Evolutionary conservation across 2,888 invertebrate species (phyloP), one percentile per base, ranked within the genome.

Genomic region (Auanema freiburgensis): DNA sequence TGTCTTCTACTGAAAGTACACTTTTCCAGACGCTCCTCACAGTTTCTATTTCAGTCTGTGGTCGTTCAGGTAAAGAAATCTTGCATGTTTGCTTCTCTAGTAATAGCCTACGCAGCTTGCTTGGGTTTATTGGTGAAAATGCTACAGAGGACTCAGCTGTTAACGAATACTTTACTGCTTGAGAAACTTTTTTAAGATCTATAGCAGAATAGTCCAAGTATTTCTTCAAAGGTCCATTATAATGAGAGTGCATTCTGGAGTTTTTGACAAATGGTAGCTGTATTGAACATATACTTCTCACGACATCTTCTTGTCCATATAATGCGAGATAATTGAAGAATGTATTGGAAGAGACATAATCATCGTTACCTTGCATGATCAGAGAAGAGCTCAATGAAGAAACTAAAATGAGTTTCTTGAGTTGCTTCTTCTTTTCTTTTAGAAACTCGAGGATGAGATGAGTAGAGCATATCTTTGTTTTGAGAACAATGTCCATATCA

Each of bases 341-440:
- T 18, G 62, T 53, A 52, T 79, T 80, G 21, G 76, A 76, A 49
- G 77, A 62, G 0, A 76, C 71, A 54, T 80, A 80, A 44, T 77
- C 73, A 18, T 65, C 67, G 25, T 69, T 72, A 16, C 77, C 77
- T 25, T 74, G 69, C 0, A 79, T 49, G n/a, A 75, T 71, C 1
- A 74, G 58, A 12, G 75, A 43, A 6, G 74, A 70, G 41, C 71
- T 74, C 25, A 79, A 50, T 0, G 80, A 80, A 12, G 79, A 78
- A 4, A 66, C 66, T 24, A 72, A 54, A 11, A 80, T 63, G 6
- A 75, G 63, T 8, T 67, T 65, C 5, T 68, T 66, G 1, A 78
- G 65, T 2, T 24, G 10, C 2, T 65, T 57, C 0, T 52, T 33
- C 2, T 23, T 40, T n/a, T 65, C 51, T 40, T 61, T 63, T 14